Evolutionary conservation across 1,140 invertebrate genomes (phyloP).

Genomic region (Ips nitidus): DNA sequence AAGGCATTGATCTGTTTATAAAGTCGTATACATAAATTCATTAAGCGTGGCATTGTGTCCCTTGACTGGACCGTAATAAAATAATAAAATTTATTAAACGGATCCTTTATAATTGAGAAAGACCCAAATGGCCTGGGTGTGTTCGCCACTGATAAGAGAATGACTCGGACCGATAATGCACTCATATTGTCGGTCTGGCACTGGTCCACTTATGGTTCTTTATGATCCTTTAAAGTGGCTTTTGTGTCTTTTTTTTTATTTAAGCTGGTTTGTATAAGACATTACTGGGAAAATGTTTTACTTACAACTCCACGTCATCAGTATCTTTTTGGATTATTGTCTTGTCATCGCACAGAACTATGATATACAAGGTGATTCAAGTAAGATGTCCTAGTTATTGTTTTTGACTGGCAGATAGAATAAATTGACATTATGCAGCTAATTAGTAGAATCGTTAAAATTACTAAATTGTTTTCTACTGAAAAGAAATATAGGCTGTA

Average conservation of each 20-base stretch:
- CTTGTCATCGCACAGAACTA: no score
- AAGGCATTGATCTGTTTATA: slow-evolving; percentile 3
- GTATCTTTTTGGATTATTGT: no score
- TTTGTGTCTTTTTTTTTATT: slow-evolving; percentile 9
- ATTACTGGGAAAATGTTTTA: no score
- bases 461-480: no score
- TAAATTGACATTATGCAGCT: no score
- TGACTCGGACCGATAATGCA: slow-evolving; percentile 26
- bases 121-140: slow-evolving; percentile 26
- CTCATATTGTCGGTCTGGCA: slow-evolving; percentile 21
- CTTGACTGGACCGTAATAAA: slow-evolving; percentile 9
- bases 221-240: slow-evolving; percentile 21
- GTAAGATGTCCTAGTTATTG: no score
- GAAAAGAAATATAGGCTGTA: no score
- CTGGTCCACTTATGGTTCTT: slow-evolving; percentile 27
- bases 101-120: slow-evolving; percentile 31
- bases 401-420: no score
- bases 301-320: no score
- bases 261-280: no score
- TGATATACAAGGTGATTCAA: no score
- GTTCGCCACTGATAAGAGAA: slow-evolving; percentile 27
- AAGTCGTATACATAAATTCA: slow-evolving; percentile 25
- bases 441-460: no score
- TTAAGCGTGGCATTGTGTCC: slow-evolving; percentile 18
- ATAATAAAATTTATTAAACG: slow-evolving; percentile 32